A percentile compares a stretch with the other conserved stretches of the same genome.
These are phyloP conservation scores for Speoplatyrhinus poulsoni DNA, from an alignment of 2,113 vertebrate genomes.

Conservation along the genomic window DNA sequence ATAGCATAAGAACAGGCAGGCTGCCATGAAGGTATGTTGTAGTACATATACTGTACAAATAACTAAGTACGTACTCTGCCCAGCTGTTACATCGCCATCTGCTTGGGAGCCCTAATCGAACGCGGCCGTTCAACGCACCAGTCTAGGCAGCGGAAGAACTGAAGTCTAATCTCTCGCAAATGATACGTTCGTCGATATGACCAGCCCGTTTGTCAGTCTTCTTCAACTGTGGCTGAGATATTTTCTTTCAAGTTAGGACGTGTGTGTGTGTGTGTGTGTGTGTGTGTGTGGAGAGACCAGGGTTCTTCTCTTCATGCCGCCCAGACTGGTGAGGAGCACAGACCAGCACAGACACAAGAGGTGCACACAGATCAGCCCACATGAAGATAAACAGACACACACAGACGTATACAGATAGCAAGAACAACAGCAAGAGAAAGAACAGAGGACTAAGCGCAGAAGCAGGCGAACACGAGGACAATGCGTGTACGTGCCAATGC, in stretches of 20 bases:
- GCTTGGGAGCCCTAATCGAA: too few relatives aligned
- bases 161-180: not conserved
- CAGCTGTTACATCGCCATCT: too few relatives aligned
- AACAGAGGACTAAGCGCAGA: slow-evolving; percentile 30
- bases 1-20: too few relatives aligned
- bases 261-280: too few relatives aligned
- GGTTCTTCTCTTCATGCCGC: slow-evolving; percentile 26
- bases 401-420: slow-evolving; percentile 19
- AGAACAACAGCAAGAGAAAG: slow-evolving; percentile 7
- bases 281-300: not conserved
- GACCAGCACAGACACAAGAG: slow-evolving; percentile 12
- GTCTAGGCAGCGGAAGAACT: slow-evolving; percentile 42
- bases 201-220: not conserved
- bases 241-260: too few relatives aligned
- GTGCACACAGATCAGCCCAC: slow-evolving; percentile 27
- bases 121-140: slow-evolving; percentile 28
- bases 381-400: slow-evolving; percentile 15
- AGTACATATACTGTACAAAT: too few relatives aligned
- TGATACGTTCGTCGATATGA: not conserved
- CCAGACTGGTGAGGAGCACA: slow-evolving; percentile 45
- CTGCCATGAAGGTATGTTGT: too few relatives aligned
- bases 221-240: too few relatives aligned
- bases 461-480: slow-evolving; percentile 24
- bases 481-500: slow-evolving; percentile 55
- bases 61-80: too few relatives aligned